A percentile compares a stretch with the other conserved stretches of the same genome.
phyloP scores from a whole-genome alignment of 1,140 invertebrate genomes.

The Dendroctonus ponderosae region DNA sequence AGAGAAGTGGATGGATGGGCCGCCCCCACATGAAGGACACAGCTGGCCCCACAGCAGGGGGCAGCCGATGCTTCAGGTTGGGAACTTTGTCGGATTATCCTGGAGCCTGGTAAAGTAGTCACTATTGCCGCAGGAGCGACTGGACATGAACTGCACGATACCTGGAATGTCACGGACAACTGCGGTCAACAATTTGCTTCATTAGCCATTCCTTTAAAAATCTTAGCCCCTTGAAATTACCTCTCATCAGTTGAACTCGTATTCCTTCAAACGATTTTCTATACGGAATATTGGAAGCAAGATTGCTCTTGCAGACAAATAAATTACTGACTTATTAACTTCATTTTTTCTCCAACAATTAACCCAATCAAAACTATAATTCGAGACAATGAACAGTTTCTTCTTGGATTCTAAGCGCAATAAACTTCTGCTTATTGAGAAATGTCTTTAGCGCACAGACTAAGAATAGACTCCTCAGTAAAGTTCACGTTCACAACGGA shows the following conservation, averaged over 20 bases:
- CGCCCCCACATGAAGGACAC: constrained; percentile 51
- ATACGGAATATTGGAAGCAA: too few species aligned
- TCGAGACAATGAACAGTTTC: too few species aligned
- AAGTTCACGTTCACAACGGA: too few species aligned
- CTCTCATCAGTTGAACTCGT: background rate
- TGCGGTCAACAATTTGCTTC: constrained; percentile 35
- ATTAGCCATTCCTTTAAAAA: constrained; percentile 16
- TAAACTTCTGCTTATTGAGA: too few species aligned
- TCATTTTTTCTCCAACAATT: too few species aligned
- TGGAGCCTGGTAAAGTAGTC: constrained; percentile 65
- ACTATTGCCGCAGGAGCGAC: constrained; percentile 68
- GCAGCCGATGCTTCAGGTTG: constrained; percentile 78
- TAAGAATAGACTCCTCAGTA: too few species aligned
- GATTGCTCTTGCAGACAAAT: too few species aligned
- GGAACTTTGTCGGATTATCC: constrained; percentile 86
- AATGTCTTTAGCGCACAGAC: too few species aligned
- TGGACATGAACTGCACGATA: constrained; percentile 62
- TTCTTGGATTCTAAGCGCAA: too few species aligned
- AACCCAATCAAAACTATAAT: too few species aligned
- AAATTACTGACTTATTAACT: too few species aligned
- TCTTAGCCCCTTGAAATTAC: constrained; percentile 20
- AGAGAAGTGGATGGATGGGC: constrained; percentile 68
- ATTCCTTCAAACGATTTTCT: too few species aligned
- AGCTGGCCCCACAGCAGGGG: constrained; percentile 63
- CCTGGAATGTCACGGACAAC: constrained; percentile 45